Conservation (phyloP, 2,888 invertebrate species). For the Tachina lurida region DNA sequence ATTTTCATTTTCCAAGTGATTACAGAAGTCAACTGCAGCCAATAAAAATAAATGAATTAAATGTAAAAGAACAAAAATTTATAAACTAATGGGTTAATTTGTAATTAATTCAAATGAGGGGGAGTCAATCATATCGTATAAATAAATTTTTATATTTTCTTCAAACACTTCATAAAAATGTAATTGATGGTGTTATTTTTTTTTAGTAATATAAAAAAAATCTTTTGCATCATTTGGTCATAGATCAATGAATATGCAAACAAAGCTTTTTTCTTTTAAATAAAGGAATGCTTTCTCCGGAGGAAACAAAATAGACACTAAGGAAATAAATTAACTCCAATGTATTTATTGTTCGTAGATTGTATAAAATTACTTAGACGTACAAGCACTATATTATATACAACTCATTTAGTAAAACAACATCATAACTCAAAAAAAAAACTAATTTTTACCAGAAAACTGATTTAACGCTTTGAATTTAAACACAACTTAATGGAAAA, state of each 20-base stretch:
- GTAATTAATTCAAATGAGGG: constrained; percentile 70
- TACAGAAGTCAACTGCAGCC: constrained; percentile 51
- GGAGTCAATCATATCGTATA: constrained; percentile 66
- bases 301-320: no score
- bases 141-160: constrained; percentile 2
- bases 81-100: constrained; percentile 70
- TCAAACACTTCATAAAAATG: constrained; percentile 43
- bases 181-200: constrained; percentile 32
- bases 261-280: constrained; percentile 6
- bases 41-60: constrained; percentile 48
- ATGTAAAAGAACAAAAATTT: constrained; percentile 44
- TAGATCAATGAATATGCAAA: constrained; percentile 62
- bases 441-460: no score
- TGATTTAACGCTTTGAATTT: no score
- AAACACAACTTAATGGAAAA: no score
- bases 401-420: no score
- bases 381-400: no score
- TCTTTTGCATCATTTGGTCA: constrained; percentile 62
- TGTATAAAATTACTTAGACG: no score
- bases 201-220: constrained; percentile 29
- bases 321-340: not conserved
- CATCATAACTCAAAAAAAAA: no score
- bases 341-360: no score
- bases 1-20: constrained; percentile 5
- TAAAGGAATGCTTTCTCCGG: constrained; percentile 19